A percentile compares a stretch with the other conserved stretches of the same genome.
Evolutionary conservation across 35 echinoderm and acorn worm species (phyloP).

Genomic region (Heliocidaris tuberculata): DNA sequence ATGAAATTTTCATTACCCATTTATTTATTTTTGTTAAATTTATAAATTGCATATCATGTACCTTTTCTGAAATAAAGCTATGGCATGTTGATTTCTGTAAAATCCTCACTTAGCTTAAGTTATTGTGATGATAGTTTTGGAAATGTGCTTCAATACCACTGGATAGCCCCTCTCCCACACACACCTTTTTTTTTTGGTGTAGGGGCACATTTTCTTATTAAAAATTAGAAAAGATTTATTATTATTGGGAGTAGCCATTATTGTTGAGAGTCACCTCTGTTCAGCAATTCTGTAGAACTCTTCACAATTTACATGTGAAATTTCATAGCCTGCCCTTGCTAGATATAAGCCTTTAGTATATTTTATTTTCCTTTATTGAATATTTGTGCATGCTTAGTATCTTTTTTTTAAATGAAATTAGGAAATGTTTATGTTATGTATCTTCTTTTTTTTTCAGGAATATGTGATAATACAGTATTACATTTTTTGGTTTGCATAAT

Average conservation of each 20-base stretch:
- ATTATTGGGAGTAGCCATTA: too few relatives aligned
- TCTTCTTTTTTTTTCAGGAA: background rate
- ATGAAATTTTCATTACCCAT: too few relatives aligned
- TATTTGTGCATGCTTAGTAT: background rate
- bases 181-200: too few relatives aligned
- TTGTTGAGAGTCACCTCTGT: too few relatives aligned
- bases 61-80: background rate
- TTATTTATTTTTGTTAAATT: too few relatives aligned
- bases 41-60: background rate
- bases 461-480: background rate
- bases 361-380: background rate
- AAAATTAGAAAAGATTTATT: too few relatives aligned
- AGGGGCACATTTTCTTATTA: too few relatives aligned
- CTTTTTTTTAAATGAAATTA: background rate
- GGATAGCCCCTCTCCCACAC: too few relatives aligned
- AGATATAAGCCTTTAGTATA: background rate
- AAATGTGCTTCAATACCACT: too few relatives aligned
- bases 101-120: too few relatives aligned
- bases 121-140: too few relatives aligned
- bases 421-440: background rate
- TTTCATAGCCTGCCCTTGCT: background rate
- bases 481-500: background rate
- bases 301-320: background rate
- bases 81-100: background rate
- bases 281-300: background rate